phyloP scores from a whole-genome alignment of 2,797 vertebrate genomes.

The Neosilurus mollespiculum region DNA sequence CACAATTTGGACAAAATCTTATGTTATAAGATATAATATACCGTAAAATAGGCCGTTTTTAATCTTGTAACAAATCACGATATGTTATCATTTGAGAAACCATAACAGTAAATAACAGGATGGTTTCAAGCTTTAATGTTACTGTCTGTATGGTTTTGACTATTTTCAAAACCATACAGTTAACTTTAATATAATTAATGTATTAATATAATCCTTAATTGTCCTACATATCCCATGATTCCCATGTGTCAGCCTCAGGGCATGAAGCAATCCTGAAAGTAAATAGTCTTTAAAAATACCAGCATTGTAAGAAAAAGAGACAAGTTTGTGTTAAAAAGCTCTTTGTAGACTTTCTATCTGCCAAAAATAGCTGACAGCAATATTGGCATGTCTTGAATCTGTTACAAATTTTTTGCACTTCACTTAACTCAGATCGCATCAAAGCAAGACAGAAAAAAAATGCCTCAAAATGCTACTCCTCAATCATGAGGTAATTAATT shows the following conservation, averaged over 20 bases:
- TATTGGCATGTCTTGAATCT: not conserved
- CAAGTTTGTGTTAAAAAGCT: not conserved
- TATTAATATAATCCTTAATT: not conserved
- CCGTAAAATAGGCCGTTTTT: too few relatives aligned
- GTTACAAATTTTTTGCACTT: too few relatives aligned
- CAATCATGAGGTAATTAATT: not conserved
- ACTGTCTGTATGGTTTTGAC: not conserved
- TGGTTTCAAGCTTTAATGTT: not conserved
- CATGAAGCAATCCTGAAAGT: not conserved
- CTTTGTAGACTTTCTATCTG: not conserved
- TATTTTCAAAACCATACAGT: not conserved
- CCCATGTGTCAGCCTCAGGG: not conserved
- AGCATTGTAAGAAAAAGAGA: not conserved
- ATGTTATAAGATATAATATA: not conserved
- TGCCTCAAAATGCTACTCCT: not conserved
- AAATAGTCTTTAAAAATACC: conserved; percentile 1
- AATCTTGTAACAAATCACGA: not conserved
- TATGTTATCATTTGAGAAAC: not conserved
- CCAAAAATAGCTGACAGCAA: not conserved
- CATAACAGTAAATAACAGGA: too few relatives aligned
- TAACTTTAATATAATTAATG: not conserved
- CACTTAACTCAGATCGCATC: not conserved
- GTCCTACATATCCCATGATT: not conserved
- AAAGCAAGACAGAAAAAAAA: not conserved
- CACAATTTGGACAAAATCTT: not conserved